phyloP scores from a whole-genome alignment of 2,888 invertebrate genomes.

The Epinotia nisella region DNA sequence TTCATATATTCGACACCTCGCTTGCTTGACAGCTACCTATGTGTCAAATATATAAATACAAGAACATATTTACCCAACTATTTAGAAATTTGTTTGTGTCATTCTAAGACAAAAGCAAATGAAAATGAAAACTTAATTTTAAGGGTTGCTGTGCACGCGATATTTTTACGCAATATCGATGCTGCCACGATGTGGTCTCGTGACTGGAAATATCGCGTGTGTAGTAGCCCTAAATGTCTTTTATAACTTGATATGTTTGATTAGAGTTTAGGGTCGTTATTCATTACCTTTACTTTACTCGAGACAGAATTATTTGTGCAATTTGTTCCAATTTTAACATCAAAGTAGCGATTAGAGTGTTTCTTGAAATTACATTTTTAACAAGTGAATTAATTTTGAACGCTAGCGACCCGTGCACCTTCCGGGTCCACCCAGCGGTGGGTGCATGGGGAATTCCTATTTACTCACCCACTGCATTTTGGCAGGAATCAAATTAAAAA shows the following conservation, averaged over 20 bases:
- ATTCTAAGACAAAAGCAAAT: slow-evolving; percentile 47
- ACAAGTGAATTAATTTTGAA: too few species aligned
- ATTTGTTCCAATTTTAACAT: slow-evolving; percentile 1
- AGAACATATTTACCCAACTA: slow-evolving; percentile 42
- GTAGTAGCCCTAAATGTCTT: slow-evolving; percentile 34
- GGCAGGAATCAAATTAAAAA: too few species aligned
- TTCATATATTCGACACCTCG: too few species aligned
- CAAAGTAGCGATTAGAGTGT: background rate
- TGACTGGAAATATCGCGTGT: slow-evolving; percentile 43
- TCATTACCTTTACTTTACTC: slow-evolving; percentile 22
- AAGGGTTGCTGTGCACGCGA: slow-evolving; percentile 34
- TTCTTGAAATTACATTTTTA: background rate
- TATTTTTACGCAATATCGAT: slow-evolving; percentile 40
- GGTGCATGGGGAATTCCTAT: too few species aligned
- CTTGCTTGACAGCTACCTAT: too few species aligned
- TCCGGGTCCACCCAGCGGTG: too few species aligned
- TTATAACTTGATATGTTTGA: slow-evolving; percentile 44
- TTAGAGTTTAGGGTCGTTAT: slow-evolving; percentile 40
- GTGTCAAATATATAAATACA: too few species aligned
- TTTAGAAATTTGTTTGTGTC: slow-evolving; percentile 42
- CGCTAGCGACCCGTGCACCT: too few species aligned
- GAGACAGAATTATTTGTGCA: slow-evolving; percentile 5
- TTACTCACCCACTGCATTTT: too few species aligned
- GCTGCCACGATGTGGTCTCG: slow-evolving; percentile 39
- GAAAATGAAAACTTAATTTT: slow-evolving; percentile 46